Evolutionary conservation across 1,140 invertebrate species (phyloP), one percentile per base, ranked within the genome.

Genomic region (Brachionus koreanus): DNA sequence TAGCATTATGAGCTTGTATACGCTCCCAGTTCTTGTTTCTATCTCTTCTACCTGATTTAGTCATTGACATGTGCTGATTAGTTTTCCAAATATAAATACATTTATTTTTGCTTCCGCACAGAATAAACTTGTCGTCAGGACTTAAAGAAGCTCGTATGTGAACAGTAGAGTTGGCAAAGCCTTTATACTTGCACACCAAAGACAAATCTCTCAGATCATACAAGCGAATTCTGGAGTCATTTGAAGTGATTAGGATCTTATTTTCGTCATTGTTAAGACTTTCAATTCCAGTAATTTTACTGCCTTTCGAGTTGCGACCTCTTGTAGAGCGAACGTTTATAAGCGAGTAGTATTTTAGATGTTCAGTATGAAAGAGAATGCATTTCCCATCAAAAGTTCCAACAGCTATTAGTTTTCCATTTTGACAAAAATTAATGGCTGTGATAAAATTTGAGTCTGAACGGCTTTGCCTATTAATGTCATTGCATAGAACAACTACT

Each of bases 1-100:
- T 93, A 0, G 95, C 95, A 89, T 95, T 96, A 86, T 98, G 95
- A 35, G 95, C 95, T 90, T 97, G 96, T 43, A 98, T 95, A 0
- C 95, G 94, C 89, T 99, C 97, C 95, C 96, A 99, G 87, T 95
- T 98, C 86, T 95, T 93, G 87, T 98, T 99, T 13, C 97, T 89
- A 88, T 99, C 96, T 82, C 96, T 42, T 67, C 63, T 19, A 57
- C 75, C 75, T 7, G 95, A 97, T 29, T 94, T 93, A 86, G 98
- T 95, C 88, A 97, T 97, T 2, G 95, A 93, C 86, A 96, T 96
- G 86, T 98, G 96, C 85, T 98, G 95, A 86, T 95, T 93, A 0
- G 95, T 97, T 84, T 90, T 95, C 96, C 96, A 98, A 57, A 98
- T 93, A 85, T 98, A 98, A 84, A 98, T 94, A 87, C 94, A 97